Evolutionary conservation across 1,140 invertebrate genomes (phyloP).

Genomic region (Apis dorsata): DNA sequence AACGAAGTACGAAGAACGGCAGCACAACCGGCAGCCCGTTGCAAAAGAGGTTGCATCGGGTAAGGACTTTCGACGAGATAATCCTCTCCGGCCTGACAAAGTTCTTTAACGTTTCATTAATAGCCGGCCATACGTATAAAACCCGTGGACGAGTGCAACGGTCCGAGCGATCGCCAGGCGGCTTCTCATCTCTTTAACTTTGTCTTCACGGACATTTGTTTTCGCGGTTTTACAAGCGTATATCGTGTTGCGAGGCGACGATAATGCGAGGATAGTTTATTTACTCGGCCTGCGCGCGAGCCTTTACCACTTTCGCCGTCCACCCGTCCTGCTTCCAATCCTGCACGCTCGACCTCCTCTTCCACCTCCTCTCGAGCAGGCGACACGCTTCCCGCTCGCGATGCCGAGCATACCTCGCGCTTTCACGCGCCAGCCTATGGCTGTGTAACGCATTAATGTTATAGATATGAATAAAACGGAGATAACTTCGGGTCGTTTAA

Average conservation of each 20-base stretch:
- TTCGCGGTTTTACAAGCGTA: slow-evolving; percentile 64
- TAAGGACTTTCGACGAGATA: slow-evolving; percentile 64
- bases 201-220: slow-evolving; percentile 63
- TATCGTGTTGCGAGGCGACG: slow-evolving; percentile 62
- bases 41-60: slow-evolving; percentile 39
- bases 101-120: slow-evolving; percentile 66
- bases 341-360: background rate
- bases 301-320: background rate
- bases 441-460: slow-evolving; percentile 71
- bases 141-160: slow-evolving; percentile 49
- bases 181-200: slow-evolving; percentile 43
- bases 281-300: slow-evolving; percentile 42
- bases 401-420: slow-evolving; percentile 47
- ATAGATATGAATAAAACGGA: slow-evolving; percentile 65
- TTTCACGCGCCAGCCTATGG: slow-evolving; percentile 37
- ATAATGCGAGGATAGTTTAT: slow-evolving; percentile 69
- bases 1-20: slow-evolving; percentile 16
- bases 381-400: slow-evolving; percentile 12
- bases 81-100: slow-evolving; percentile 65
- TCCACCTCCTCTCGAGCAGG: background rate
- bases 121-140: slow-evolving; percentile 63
- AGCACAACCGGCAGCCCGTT: slow-evolving; percentile 45
- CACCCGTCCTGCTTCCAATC: slow-evolving; percentile 29
- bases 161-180: background rate
- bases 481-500: slow-evolving; percentile 1